Evolutionary conservation across 2,888 invertebrate genomes (phyloP).

Genomic region (Orchesellides sinensis): DNA sequence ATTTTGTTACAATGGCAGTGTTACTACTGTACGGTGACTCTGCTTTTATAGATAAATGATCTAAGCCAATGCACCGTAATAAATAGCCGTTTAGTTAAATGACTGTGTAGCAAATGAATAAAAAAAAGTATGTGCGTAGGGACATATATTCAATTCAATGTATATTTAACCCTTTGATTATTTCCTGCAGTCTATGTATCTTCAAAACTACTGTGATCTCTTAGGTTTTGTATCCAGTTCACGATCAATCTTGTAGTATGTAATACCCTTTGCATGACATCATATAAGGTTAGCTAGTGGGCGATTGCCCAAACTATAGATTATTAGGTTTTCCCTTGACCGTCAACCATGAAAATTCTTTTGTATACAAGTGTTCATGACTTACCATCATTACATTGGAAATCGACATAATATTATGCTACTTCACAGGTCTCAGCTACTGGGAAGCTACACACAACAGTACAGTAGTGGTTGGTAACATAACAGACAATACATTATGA

Average conservation of each 20-base stretch:
- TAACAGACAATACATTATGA: neutral
- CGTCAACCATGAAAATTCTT: slow-evolving; percentile 47
- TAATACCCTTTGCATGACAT: too few species aligned
- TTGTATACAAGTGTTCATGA: neutral
- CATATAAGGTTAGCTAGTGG: neutral
- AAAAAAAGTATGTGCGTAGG: neutral
- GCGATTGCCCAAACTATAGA: slow-evolving; percentile 3
- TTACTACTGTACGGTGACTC: too few species aligned
- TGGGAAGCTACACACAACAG: too few species aligned
- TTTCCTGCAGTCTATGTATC: too few species aligned
- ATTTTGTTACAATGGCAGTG: too few species aligned
- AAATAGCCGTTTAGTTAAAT: neutral
- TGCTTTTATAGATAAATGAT: too few species aligned
- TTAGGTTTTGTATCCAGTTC: too few species aligned
- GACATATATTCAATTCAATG: neutral
- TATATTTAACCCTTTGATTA: neutral
- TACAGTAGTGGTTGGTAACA: neutral
- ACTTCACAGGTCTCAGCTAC: neutral
- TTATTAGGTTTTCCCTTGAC: slow-evolving; percentile 41
- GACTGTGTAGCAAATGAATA: neutral
- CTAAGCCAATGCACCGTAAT: too few species aligned
- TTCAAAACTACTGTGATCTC: too few species aligned
- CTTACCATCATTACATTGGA: slow-evolving; percentile 1
- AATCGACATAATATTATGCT: too few species aligned
- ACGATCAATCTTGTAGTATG: too few species aligned